Evolutionary conservation across 2,888 invertebrate species (phyloP).

Genomic region (Oscheius sp.): DNA sequence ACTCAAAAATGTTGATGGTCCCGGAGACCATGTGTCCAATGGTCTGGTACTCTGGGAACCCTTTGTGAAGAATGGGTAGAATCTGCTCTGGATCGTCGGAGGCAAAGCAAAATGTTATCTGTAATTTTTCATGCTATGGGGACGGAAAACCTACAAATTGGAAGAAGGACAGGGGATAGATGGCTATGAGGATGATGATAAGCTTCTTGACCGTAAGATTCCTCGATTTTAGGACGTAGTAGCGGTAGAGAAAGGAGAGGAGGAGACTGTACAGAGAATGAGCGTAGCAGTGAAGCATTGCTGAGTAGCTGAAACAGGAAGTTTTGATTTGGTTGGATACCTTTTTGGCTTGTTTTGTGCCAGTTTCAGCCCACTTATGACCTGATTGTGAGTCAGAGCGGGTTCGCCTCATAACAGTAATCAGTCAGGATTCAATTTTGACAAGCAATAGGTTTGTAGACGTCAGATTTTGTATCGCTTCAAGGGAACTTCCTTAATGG

Average conservation of each 20-base stretch:
- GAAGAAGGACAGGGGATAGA: slow-evolving; percentile 24
- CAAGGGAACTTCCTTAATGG: too few relatives aligned
- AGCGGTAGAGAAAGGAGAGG: slow-evolving; percentile 30
- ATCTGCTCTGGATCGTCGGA: slow-evolving; percentile 11
- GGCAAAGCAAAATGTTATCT: slow-evolving; percentile 18
- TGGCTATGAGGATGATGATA: neutral
- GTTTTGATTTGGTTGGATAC: neutral
- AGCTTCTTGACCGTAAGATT: neutral
- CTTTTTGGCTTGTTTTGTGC: neutral
- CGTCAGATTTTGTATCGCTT: too few relatives aligned
- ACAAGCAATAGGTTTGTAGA: neutral
- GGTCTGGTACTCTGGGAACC: slow-evolving; percentile 41
- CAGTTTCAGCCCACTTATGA: neutral
- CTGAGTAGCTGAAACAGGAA: slow-evolving; percentile 17
- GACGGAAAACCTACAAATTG: slow-evolving; percentile 7
- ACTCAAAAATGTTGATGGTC: slow-evolving; percentile 25
- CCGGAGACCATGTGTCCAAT: slow-evolving; percentile 41
- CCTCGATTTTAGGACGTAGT: neutral
- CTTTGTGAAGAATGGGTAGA: neutral
- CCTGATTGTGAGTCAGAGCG: too few relatives aligned
- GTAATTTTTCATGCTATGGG: neutral
- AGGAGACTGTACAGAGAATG: slow-evolving; percentile 30
- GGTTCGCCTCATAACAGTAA: too few relatives aligned
- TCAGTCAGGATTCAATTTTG: neutral
- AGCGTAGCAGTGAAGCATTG: slow-evolving; percentile 31